A percentile compares a stretch with the other conserved stretches of the same genome.
These are phyloP conservation scores for Nomada fucata DNA, from an alignment of 2,888 invertebrate species.

Conservation along the genomic window DNA sequence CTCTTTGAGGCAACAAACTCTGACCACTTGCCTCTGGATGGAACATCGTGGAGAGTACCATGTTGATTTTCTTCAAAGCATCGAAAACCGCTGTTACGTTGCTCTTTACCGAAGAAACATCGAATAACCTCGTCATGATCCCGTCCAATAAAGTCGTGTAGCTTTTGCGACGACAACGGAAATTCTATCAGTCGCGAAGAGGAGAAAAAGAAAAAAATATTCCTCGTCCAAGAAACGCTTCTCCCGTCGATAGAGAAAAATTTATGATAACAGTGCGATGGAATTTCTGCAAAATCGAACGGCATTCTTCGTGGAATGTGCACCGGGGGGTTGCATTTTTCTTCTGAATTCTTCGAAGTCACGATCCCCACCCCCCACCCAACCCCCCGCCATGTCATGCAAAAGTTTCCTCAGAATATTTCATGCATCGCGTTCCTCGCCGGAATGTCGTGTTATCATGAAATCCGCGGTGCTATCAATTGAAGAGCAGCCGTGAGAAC, in stretches of 20 bases:
- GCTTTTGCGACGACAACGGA: neutral
- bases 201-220: neutral
- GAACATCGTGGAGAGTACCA: slow-evolving; percentile 2
- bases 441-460: neutral
- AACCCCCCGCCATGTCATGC: neutral
- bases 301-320: slow-evolving; percentile 13
- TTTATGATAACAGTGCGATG: neutral
- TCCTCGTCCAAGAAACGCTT: neutral
- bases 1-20: slow-evolving; percentile 20
- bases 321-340: neutral
- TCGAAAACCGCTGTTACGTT: slow-evolving; percentile 6
- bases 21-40: slow-evolving; percentile 8
- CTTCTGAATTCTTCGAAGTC: neutral
- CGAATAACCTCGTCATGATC: neutral
- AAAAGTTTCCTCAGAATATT: slow-evolving; percentile 3
- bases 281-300: slow-evolving; percentile 21
- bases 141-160: neutral
- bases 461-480: neutral
- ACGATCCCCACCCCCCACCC: neutral
- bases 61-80: slow-evolving; percentile 5
- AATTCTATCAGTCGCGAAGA: neutral
- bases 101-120: neutral
- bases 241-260: neutral
- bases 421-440: neutral
- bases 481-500: no score